These are phyloP conservation scores for Pyxicephalus adspersus DNA, from an alignment of 2,113 vertebrate species.

Conservation along the genomic window DNA sequence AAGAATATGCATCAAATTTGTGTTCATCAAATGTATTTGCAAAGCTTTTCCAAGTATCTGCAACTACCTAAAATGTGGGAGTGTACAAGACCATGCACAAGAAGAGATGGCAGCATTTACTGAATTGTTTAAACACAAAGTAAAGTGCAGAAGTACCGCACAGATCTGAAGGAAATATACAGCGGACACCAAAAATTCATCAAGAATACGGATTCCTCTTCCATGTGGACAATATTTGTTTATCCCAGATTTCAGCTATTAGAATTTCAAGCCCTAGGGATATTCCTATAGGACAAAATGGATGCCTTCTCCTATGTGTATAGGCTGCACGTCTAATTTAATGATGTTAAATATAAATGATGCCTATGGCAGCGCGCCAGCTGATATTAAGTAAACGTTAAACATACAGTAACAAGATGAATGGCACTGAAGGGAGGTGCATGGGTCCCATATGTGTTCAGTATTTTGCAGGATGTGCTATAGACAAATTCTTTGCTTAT, in stretches of 20 bases:
- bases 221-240: background rate
- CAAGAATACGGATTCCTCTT: no score
- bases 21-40: no score
- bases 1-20: no score
- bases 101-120: no score
- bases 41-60: no score
- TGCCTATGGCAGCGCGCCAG: slow-evolving; percentile 24
- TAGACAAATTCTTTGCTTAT: slow-evolving; percentile 34
- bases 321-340: background rate
- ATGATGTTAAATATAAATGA: slow-evolving; percentile 3
- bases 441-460: background rate
- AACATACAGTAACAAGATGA: background rate
- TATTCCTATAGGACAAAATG: no score
- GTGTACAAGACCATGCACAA: no score
- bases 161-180: no score
- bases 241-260: background rate
- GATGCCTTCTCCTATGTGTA: background rate
- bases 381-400: slow-evolving; percentile 16
- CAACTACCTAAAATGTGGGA: no score
- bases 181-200: no score
- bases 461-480: slow-evolving; percentile 27
- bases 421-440: background rate
- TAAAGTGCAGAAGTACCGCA: no score
- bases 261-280: background rate
- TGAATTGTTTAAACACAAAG: no score